A percentile compares a stretch with the other conserved stretches of the same genome.
These are phyloP conservation scores for Ischnura elegans DNA, from an alignment of 2,888 invertebrate genomes.

Conservation along the genomic window DNA sequence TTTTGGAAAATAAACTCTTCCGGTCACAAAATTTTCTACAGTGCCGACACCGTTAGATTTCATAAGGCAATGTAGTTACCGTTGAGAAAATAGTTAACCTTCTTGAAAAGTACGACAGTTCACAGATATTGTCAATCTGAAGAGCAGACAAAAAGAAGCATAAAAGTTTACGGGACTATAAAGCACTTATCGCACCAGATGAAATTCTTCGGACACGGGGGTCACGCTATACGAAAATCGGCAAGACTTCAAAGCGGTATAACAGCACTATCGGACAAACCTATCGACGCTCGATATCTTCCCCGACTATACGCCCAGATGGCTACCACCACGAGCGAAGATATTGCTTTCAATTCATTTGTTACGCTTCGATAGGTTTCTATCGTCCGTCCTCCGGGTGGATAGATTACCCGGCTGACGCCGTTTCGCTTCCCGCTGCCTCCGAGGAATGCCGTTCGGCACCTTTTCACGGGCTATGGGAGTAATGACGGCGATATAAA, in stretches of 20 bases:
- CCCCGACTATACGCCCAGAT: background rate
- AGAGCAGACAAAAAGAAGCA: too few species aligned
- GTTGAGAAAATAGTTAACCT: too few species aligned
- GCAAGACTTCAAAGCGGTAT: background rate
- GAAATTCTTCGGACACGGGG: background rate
- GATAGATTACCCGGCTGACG: background rate
- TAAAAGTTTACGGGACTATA: too few species aligned
- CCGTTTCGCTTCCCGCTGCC: background rate
- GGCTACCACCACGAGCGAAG: background rate
- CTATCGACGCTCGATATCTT: background rate
- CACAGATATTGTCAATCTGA: too few species aligned
- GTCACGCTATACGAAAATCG: background rate
- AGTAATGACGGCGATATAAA: background rate
- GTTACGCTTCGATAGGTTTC: background rate
- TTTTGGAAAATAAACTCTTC: too few species aligned
- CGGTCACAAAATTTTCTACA: too few species aligned
- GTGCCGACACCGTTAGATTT: too few species aligned
- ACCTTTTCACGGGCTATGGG: background rate
- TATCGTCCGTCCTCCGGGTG: background rate
- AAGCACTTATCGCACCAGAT: too few species aligned
- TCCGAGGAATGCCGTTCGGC: constrained; percentile 24
- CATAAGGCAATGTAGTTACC: too few species aligned
- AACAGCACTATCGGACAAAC: background rate
- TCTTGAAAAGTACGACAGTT: too few species aligned
- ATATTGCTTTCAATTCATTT: constrained; percentile 12